These are phyloP conservation scores for Kradibia gibbosae DNA, from an alignment of 1,140 invertebrate genomes.

Conservation along the genomic window DNA sequence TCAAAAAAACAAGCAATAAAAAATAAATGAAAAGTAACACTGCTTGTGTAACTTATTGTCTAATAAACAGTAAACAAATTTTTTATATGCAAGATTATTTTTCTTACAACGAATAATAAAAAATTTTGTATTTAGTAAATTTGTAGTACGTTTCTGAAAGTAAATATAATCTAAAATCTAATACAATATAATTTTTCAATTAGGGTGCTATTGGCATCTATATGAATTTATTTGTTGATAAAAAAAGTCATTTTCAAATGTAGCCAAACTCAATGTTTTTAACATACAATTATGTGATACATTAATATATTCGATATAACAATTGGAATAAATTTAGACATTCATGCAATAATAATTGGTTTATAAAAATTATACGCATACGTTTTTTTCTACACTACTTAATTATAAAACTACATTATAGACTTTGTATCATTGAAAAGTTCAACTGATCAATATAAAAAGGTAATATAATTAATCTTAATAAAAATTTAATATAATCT, in stretches of 20 bases:
- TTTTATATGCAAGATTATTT: too few relatives aligned
- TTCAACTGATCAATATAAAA: background rate
- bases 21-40: background rate
- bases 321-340: background rate
- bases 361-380: background rate
- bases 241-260: too few relatives aligned
- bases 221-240: too few relatives aligned
- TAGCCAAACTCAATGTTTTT: background rate
- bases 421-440: background rate
- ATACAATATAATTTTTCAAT: too few relatives aligned
- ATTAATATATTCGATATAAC: background rate
- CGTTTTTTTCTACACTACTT: too few relatives aligned
- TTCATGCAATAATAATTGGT: background rate
- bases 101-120: too few relatives aligned
- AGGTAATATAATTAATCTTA: background rate
- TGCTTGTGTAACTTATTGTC: too few relatives aligned
- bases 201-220: too few relatives aligned
- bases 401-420: background rate
- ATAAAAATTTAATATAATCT: background rate
- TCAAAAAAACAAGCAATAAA: background rate
- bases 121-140: too few relatives aligned
- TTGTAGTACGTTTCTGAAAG: too few relatives aligned
- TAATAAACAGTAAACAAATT: too few relatives aligned
- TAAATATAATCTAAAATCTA: too few relatives aligned
- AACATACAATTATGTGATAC: background rate